Conservation (phyloP, 2,797 vertebrate genomes). For the Clarias platycephalus region DNA sequence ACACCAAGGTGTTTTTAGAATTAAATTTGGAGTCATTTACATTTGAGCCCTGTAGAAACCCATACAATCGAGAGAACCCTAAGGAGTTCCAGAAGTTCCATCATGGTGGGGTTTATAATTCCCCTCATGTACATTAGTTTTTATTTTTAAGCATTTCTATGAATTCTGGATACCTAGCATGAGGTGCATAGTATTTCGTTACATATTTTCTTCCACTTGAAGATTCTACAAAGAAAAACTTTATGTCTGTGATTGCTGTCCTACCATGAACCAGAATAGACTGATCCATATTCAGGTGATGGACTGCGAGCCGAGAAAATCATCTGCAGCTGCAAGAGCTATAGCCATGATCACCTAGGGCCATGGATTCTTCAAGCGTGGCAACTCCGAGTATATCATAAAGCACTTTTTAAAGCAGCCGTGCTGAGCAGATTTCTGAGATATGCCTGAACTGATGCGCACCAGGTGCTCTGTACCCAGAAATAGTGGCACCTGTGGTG, state of each 20-base stretch:
- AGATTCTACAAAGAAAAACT: background rate
- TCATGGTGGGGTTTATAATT: background rate
- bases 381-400: conserved; percentile 30
- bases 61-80: background rate
- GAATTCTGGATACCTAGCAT: too few relatives aligned
- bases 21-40: background rate
- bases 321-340: conserved; percentile 37
- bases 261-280: conserved; percentile 6
- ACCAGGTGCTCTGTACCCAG: conserved; percentile 17
- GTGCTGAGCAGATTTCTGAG: conserved; percentile 14
- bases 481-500: conserved; percentile 15
- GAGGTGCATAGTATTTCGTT: background rate
- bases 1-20: background rate
- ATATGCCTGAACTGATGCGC: conserved; percentile 7
- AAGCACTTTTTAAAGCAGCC: conserved; percentile 36
- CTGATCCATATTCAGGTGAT: conserved; percentile 38
- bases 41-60: background rate
- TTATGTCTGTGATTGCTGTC: background rate
- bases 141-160: background rate
- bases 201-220: background rate
- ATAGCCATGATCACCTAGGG: conserved; percentile 32
- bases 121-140: background rate
- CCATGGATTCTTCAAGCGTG: conserved; percentile 36
- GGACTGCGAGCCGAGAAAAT: conserved; percentile 21
- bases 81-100: background rate